Conservation (phyloP, 2,113 vertebrate genomes). For the Oncorhynchus mykiss region DNA sequence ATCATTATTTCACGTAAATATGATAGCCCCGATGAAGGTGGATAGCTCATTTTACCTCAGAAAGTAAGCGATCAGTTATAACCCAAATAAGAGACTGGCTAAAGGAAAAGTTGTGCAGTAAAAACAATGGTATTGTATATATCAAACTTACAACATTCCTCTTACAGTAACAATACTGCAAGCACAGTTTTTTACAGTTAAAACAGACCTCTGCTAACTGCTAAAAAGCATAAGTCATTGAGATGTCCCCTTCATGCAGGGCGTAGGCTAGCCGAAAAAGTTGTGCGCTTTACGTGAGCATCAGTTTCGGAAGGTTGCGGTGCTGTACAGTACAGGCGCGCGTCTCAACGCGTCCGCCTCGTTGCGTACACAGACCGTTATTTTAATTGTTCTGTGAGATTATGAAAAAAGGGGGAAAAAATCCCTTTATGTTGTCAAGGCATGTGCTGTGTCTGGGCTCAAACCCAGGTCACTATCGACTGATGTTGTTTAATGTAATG, state of each 20-base stretch:
- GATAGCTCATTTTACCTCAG: constrained; percentile 62
- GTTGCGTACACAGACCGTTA: constrained; percentile 16
- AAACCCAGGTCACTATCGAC: constrained; percentile 39
- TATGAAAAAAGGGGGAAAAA: constrained; percentile 14
- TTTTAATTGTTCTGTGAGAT: constrained; percentile 21
- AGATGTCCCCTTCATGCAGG: constrained; percentile 18
- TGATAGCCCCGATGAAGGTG: constrained; percentile 32
- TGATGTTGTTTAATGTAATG: constrained; percentile 51
- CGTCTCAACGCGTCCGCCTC: too few species aligned
- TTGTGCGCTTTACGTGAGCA: constrained; percentile 16
- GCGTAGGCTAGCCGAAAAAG: constrained; percentile 9
- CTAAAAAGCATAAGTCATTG: neutral
- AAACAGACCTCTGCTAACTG: constrained; percentile 35
- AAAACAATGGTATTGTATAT: constrained; percentile 22
- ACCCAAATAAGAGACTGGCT: constrained; percentile 32
- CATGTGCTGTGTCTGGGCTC: constrained; percentile 16
- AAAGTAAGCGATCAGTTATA: constrained; percentile 37
- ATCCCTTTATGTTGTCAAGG: constrained; percentile 34
- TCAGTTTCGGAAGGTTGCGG: constrained; percentile 7
- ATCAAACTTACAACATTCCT: neutral
- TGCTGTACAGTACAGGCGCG: constrained; percentile 28
- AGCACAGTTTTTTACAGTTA: constrained; percentile 45
- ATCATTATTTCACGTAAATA: constrained; percentile 47
- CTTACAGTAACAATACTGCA: constrained; percentile 23
- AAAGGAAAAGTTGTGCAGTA: constrained; percentile 1